Base-by-base conservation (phyloP, 2,113 vertebrate genomes). In the Zosterops pallidus region DNA sequence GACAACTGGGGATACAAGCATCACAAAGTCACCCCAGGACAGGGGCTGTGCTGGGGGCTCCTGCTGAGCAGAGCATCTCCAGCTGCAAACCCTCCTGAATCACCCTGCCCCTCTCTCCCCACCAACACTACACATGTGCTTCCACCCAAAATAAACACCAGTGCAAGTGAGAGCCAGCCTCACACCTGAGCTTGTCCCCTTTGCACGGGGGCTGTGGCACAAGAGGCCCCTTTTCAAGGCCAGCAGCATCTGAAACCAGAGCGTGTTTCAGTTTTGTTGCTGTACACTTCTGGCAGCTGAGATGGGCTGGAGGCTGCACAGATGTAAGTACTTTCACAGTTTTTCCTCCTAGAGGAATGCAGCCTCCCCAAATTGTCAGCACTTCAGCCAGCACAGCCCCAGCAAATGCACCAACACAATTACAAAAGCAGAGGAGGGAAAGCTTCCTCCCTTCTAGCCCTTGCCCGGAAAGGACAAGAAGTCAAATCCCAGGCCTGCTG, bases 301-400 rank as follows among this genome's bases (percentile, higher is more conserved):
- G 81, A 52, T 21, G 52, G 70, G 78, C 84, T 72, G n/a, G 62
- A 92, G 59, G 37, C 70, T 93, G 57, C 88, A 53, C 84, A 86
- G 87, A 87, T 82, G 83, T 87, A 82, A 87, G 80, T 87, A 1
- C 81, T 94, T 95, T 44, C 37, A 33, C 70, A 85, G 85, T 31
- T 93, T 91, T 75, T 68, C 55, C 79, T 80, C 63, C 70, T 60
- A 28, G 53, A 87, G 69, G 85, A 85, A 76, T 42, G 44, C 2
- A 91, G 78, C 85, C 16, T 95, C 60, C 85, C 85, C 92, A 49
- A 24, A 33, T 0, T 76, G 71, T 75, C 88, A 91, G 78, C 90
- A 60, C 88, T 59, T 82, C 77, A 84, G 81, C 83, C 44, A 0
- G 74, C 60, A 53, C 84, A 87, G 69, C 57, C 90, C 70, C 85